Conservation (phyloP, 2,797 vertebrate species). For the Scleropages formosus region DNA sequence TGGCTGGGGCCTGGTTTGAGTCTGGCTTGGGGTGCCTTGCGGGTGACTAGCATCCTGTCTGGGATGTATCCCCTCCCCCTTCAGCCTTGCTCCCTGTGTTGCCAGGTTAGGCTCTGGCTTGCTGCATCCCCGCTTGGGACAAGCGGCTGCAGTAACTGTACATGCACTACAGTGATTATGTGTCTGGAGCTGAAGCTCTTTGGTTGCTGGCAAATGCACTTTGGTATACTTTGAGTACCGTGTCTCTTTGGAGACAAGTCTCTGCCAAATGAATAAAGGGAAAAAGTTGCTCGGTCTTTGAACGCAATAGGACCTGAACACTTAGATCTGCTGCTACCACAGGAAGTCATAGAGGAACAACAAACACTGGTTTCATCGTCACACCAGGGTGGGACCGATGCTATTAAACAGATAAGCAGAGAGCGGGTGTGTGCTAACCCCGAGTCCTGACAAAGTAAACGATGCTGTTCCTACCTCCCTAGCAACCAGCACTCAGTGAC, state of each 20-base stretch:
- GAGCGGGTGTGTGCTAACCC: background rate
- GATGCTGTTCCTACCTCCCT: conserved; percentile 2
- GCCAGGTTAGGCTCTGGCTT: no score
- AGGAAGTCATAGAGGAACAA: background rate
- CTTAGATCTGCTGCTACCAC: background rate
- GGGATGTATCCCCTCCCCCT: no score
- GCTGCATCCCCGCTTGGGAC: no score
- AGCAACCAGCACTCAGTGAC: conserved; percentile 11
- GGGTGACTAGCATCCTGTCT: no score
- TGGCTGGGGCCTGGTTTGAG: no score
- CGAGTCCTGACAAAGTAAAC: background rate
- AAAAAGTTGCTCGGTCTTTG: background rate
- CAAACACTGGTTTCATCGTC: background rate
- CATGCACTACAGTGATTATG: no score
- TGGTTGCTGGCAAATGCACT: background rate
- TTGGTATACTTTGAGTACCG: background rate
- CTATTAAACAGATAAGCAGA: background rate
- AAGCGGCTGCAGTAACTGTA: no score
- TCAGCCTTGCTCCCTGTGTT: no score
- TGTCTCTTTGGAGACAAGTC: background rate
- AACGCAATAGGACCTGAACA: background rate
- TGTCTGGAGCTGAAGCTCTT: background rate
- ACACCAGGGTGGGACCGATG: background rate
- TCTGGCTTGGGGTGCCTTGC: no score
- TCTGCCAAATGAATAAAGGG: background rate